Conservation (phyloP, 1,140 invertebrate species). For the Hormaphis cornu region DNA sequence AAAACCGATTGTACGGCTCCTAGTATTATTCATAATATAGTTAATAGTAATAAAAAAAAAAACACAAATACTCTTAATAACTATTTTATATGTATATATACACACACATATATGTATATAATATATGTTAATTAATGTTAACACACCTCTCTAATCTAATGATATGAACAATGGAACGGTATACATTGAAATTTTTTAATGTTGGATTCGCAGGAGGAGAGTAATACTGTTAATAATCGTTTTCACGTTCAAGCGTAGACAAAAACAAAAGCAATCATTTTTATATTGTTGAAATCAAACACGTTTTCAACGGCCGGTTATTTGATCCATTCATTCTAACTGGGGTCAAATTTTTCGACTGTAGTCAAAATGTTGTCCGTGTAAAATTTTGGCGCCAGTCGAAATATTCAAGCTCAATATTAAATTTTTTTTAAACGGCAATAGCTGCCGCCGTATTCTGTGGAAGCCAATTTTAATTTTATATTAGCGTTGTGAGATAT, state of each 20-base stretch:
- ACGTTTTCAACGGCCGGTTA: neutral
- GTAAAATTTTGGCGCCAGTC: neutral
- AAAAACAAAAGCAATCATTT: neutral
- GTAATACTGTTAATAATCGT: neutral
- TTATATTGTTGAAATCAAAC: slow-evolving; percentile 6
- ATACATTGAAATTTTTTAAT: slow-evolving; percentile 1
- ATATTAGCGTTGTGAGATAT: neutral
- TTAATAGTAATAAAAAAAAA: slow-evolving; percentile 11
- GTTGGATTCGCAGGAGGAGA: neutral
- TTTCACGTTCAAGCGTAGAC: neutral
- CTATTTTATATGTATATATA: slow-evolving; percentile 16
- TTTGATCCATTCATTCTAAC: slow-evolving; percentile 5
- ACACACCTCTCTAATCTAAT: slow-evolving; percentile 29
- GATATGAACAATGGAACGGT: slow-evolving; percentile 32
- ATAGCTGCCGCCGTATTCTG: neutral
- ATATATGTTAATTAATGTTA: slow-evolving; percentile 15
- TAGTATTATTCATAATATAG: slow-evolving; percentile 7
- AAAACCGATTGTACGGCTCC: slow-evolving; percentile 12
- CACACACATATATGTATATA: neutral
- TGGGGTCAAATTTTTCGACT: neutral
- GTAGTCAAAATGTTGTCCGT: neutral
- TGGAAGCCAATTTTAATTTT: neutral
- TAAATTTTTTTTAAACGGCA: neutral
- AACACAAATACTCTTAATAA: slow-evolving; percentile 23
- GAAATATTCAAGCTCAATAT: neutral